These are phyloP conservation scores for Drosophila sturtevanti DNA, from an alignment of 1,140 invertebrate species.

Conservation along the genomic window DNA sequence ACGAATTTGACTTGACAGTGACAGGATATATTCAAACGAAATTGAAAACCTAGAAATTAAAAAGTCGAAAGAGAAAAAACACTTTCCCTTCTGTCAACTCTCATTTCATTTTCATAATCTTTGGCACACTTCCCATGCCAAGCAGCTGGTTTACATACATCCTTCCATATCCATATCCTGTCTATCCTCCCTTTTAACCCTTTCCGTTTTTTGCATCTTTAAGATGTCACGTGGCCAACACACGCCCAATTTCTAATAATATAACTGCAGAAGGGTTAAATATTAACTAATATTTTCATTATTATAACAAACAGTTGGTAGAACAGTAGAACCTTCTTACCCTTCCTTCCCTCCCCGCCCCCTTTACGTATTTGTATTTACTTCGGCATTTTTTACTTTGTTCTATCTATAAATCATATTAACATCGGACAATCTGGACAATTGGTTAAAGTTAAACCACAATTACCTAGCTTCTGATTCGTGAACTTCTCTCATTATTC, in stretches of 20 bases:
- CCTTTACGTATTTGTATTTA: conserved; percentile 20
- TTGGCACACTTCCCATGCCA: conserved; percentile 30
- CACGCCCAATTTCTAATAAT: conserved; percentile 24
- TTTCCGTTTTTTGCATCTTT: conserved; percentile 41
- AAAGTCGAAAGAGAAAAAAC: conserved; percentile 33
- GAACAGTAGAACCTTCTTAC: neutral
- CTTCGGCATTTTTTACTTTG: conserved; percentile 45
- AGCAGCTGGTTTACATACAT: neutral
- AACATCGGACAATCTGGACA: conserved; percentile 28
- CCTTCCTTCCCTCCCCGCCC: neutral
- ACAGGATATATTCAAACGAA: conserved; percentile 19
- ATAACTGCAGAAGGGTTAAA: conserved; percentile 41
- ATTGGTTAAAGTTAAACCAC: conserved; percentile 32
- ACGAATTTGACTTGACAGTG: conserved; percentile 39
- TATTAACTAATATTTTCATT: conserved; percentile 51
- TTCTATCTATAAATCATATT: conserved; percentile 52
- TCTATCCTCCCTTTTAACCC: conserved; percentile 21
- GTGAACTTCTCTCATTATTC: conserved; percentile 48
- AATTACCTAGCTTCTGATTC: conserved; percentile 38
- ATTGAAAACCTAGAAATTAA: conserved; percentile 40
- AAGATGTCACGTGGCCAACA: conserved; percentile 58
- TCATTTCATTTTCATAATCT: conserved; percentile 55
- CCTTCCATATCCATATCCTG: conserved; percentile 20
- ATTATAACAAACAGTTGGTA: conserved; percentile 25
- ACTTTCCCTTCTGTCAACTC: conserved; percentile 33